Percentiles rank a stretch among this genome's conserved stretches.
Evolutionary conservation across 1,140 invertebrate species (phyloP).

Genomic region (Argopecten irradians): DNA sequence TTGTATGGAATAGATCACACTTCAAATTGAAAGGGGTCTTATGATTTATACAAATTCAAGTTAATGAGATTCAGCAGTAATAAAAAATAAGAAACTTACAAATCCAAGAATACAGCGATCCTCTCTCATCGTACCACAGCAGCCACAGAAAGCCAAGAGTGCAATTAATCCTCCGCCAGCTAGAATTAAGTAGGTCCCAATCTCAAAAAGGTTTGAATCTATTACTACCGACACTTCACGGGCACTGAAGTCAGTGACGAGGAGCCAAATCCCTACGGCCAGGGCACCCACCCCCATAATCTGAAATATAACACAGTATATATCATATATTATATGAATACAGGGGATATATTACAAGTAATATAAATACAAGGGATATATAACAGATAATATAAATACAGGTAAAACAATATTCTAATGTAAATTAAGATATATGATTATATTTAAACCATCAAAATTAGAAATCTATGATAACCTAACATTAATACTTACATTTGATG

Average conservation of each 20-base stretch:
- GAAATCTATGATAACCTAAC: too few species aligned
- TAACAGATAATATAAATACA: too few species aligned
- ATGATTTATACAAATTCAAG: not conserved
- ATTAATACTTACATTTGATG: too few species aligned
- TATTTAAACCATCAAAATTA: too few species aligned
- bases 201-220: slow-evolving; percentile 68
- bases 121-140: slow-evolving; percentile 73
- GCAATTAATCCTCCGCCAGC: slow-evolving; percentile 70
- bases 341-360: too few species aligned
- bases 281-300: slow-evolving; percentile 68
- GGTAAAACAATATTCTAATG: too few species aligned
- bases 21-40: too few species aligned
- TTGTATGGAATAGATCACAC: too few species aligned
- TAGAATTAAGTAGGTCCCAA: slow-evolving; percentile 72
- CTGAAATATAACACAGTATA: slow-evolving; percentile 53
- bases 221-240: slow-evolving; percentile 70
- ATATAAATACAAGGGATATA: too few species aligned
- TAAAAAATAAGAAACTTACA: slow-evolving; percentile 64
- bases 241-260: slow-evolving; percentile 72
- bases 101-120: slow-evolving; percentile 73
- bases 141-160: slow-evolving; percentile 72
- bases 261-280: slow-evolving; percentile 70
- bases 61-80: not conserved
- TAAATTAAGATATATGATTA: too few species aligned
- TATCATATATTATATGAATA: not conserved